Evolutionary conservation across 2,888 invertebrate species (phyloP).

Genomic region (Halictus quadricinctus): DNA sequence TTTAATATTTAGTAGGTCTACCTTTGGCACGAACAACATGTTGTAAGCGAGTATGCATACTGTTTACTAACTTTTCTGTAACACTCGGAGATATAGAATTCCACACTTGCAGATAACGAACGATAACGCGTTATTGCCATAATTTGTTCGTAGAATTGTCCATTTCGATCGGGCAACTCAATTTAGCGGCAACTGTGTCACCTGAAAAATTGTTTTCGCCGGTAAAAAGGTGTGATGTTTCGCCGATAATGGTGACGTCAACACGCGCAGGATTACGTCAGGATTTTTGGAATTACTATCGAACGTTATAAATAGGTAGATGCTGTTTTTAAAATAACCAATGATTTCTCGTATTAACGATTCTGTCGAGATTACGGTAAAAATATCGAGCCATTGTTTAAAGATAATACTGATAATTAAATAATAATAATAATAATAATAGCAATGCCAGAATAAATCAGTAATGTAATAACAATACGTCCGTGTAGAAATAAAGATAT

Average conservation of each 20-base stretch:
- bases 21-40: no score
- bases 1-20: no score
- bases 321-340: neutral
- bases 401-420: neutral
- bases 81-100: no score
- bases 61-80: no score
- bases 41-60: no score
- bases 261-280: neutral
- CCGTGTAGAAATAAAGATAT: no score
- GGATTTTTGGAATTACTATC: neutral
- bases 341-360: neutral
- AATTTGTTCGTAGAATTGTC: conserved; percentile 21
- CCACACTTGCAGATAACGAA: neutral
- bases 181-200: conserved; percentile 30
- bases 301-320: no score
- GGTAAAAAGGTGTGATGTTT: conserved; percentile 21
- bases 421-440: neutral
- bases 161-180: conserved; percentile 6
- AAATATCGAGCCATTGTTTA: neutral
- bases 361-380: neutral
- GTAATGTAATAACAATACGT: no score
- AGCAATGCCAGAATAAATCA: neutral
- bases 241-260: conserved; percentile 19
- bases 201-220: neutral
- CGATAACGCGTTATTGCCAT: neutral